phyloP scores from a whole-genome alignment of 1,140 invertebrate species.

The Brachionus koreanus region DNA sequence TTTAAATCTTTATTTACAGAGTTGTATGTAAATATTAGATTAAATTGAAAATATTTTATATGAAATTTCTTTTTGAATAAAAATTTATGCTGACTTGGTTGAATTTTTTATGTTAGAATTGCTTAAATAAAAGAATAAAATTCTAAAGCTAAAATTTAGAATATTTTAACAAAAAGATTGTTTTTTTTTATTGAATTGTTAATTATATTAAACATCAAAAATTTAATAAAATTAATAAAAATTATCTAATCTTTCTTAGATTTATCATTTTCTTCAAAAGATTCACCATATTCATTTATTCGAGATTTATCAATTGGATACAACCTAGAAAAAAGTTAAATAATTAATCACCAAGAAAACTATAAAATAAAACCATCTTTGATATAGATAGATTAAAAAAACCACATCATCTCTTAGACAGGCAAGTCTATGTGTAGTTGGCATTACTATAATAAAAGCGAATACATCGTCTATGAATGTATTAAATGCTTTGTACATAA shows the following conservation, averaged over 20 bases:
- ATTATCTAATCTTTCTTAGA: slow-evolving; percentile 47
- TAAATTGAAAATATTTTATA: no score
- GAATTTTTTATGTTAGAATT: no score
- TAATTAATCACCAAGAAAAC: neutral
- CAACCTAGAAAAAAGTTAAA: slow-evolving; percentile 65
- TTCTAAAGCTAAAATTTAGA: no score
- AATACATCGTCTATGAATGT: slow-evolving; percentile 99
- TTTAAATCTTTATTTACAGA: no score
- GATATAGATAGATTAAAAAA: slow-evolving; percentile 93
- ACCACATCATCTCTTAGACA: slow-evolving; percentile 95
- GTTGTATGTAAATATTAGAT: no score
- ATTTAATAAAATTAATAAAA: neutral
- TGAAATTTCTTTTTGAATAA: no score
- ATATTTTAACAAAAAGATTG: no score
- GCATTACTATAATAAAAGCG: slow-evolving; percentile 98
- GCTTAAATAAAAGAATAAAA: no score
- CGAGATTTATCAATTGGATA: slow-evolving; percentile 88
- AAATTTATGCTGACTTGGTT: no score
- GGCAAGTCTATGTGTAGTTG: slow-evolving; percentile 87
- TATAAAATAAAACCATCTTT: slow-evolving; percentile 75
- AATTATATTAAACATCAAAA: neutral
- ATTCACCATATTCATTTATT: slow-evolving; percentile 67
- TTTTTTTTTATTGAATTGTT: no score
- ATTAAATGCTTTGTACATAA: slow-evolving; percentile 98
- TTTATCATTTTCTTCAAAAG: slow-evolving; percentile 57